Percentiles rank a stretch among this genome's conserved stretches.
These are phyloP conservation scores for Pyrrhosoma nymphula DNA, from an alignment of 2,888 invertebrate genomes.

Conservation along the genomic window DNA sequence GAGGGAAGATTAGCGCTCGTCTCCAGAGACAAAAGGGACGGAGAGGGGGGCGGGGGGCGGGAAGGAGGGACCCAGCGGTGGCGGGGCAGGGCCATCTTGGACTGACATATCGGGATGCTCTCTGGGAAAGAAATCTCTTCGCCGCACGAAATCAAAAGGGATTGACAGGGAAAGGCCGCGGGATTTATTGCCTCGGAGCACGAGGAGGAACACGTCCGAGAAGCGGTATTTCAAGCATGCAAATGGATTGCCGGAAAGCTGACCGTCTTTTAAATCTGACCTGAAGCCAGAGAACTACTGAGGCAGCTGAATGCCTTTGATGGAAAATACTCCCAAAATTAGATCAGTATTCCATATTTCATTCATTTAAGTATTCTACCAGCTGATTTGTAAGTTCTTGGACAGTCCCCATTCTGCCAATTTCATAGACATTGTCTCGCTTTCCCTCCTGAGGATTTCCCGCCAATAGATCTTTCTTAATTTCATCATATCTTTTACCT, in stretches of 20 bases:
- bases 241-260: background rate
- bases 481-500: no score
- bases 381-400: no score
- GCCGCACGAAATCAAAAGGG: background rate
- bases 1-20: background rate
- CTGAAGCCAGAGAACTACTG: no score
- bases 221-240: background rate
- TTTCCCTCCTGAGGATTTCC: no score
- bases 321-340: no score
- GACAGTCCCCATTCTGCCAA: no score
- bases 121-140: background rate
- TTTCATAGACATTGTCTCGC: no score
- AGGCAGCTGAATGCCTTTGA: no score
- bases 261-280: background rate
- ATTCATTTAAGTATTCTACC: no score
- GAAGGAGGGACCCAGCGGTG: no score
- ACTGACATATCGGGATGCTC: background rate
- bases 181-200: background rate
- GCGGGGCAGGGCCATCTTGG: background rate
- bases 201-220: background rate
- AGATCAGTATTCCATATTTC: no score
- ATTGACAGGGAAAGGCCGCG: background rate
- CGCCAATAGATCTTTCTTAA: no score
- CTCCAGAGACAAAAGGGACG: background rate
- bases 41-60: background rate